Base-by-base conservation (phyloP, 2,113 vertebrate genomes). In the Chloropsis cyanopogon region DNA sequence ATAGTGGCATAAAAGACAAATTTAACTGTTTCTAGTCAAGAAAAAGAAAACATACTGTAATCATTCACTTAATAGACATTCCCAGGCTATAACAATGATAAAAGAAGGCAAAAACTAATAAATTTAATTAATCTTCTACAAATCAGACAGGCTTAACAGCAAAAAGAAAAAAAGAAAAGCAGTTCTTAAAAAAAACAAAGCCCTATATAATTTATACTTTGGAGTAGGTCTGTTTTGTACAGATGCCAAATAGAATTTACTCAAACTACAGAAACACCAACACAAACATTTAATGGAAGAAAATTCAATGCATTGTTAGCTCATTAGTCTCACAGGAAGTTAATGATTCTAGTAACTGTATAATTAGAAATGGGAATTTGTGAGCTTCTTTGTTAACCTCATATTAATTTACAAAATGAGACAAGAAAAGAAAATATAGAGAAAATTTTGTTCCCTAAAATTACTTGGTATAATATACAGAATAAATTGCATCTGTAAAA, bases 331-430 rank as follows among this genome's bases (percentile, higher is more conserved):
- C 95, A 59, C 50, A 96, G 96, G 97, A 97, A 98, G 98, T 98
- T 92, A 97, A 81, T 88, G 28, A 64, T 61, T 92, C 76, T 88
- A 75, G 96, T 97, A 98, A 96, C 88, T 93, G 96, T 97, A 96
- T 97, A 97, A 98, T 98, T 97, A 97, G 96, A 97, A 97, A 82
- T 95, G 96, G 94, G 96, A 97, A 94, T 97, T 96, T 92, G 85
- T 95, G 89, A 96, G 93, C 56, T 93, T 95, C 84, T 97, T 97
- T 97, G 96, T 97, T 98, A 98, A 97, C 65, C 82, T 98, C 91
- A 75, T 93, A 97, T 96, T 97, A 97, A 96, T 97, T 97, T 97
- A 26, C 25, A 95, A 97, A 97, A 94, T 94, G 50, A 96, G 59
- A 50, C 88, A 56, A 96, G 21, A 35, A 47, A 50, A 52, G 39